phyloP scores from a whole-genome alignment of 2,797 vertebrate genomes.

The Miichthys miiuy region DNA sequence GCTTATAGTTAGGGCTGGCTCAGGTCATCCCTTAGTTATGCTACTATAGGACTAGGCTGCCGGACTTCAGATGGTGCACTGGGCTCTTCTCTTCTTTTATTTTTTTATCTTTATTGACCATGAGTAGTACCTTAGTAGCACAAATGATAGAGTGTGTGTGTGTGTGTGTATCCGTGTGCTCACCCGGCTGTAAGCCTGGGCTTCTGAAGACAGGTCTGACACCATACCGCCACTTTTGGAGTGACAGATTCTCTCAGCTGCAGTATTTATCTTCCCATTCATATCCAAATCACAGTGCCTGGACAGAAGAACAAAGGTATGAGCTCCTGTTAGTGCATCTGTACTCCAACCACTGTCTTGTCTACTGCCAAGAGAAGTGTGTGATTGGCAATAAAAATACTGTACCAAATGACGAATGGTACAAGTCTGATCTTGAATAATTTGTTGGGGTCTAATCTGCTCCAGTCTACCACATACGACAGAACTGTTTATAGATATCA shows the following conservation, averaged over 20 bases:
- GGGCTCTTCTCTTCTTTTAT: too few relatives aligned
- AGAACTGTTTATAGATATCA: not conserved
- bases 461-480: not conserved
- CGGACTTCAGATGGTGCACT: too few relatives aligned
- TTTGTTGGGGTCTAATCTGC: not conserved
- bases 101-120: too few relatives aligned
- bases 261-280: conserved; percentile 88
- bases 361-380: conserved; percentile 1
- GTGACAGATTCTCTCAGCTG: conserved; percentile 81
- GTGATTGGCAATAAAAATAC: not conserved
- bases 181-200: conserved; percentile 86
- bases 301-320: conserved; percentile 37
- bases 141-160: too few relatives aligned
- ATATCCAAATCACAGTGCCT: conserved; percentile 87
- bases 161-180: conserved; percentile 32
- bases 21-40: too few relatives aligned
- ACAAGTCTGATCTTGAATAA: not conserved
- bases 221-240: conserved; percentile 89
- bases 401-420: not conserved
- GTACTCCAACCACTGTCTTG: not conserved
- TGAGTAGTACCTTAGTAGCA: too few relatives aligned
- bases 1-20: too few relatives aligned
- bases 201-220: conserved; percentile 86
- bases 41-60: too few relatives aligned
- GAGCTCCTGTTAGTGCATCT: not conserved